Conservation (phyloP, 2,113 vertebrate species). For the human region DNA sequence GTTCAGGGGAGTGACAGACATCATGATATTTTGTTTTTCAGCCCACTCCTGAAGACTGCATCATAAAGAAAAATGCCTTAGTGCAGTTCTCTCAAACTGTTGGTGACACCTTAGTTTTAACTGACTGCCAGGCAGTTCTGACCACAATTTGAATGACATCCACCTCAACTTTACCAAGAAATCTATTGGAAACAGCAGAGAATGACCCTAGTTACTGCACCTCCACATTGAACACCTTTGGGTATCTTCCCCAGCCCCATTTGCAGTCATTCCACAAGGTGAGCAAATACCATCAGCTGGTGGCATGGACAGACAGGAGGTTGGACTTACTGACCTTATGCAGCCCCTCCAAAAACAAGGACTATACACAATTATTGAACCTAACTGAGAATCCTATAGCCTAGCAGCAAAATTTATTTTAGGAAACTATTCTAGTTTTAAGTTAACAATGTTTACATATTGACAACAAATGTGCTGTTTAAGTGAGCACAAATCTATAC, state of each 20-base stretch:
- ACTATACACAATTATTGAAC: not conserved
- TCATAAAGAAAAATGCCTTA: not conserved
- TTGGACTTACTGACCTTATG: not conserved
- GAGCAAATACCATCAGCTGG: not conserved
- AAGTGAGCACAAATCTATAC: not conserved
- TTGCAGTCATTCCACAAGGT: not conserved
- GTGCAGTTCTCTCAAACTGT: not conserved
- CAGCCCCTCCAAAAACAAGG: not conserved
- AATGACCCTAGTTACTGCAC: not conserved
- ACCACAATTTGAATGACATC: not conserved
- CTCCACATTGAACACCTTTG: not conserved
- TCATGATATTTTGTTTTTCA: not conserved
- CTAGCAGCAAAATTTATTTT: not conserved
- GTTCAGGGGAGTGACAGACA: not conserved
- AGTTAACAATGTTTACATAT: not conserved
- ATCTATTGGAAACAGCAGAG: not conserved
- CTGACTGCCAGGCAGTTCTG: not conserved
- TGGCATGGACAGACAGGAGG: not conserved
- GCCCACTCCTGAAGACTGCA: not conserved
- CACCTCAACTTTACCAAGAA: not conserved
- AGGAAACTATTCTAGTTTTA: not conserved
- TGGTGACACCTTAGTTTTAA: not conserved
- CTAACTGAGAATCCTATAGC: not conserved
- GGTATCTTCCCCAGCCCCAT: no score
- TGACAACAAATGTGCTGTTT: not conserved